Evolutionary conservation across 2,888 invertebrate species (phyloP), one percentile per base, ranked within the genome.

Genomic region (Drepana falcataria): DNA sequence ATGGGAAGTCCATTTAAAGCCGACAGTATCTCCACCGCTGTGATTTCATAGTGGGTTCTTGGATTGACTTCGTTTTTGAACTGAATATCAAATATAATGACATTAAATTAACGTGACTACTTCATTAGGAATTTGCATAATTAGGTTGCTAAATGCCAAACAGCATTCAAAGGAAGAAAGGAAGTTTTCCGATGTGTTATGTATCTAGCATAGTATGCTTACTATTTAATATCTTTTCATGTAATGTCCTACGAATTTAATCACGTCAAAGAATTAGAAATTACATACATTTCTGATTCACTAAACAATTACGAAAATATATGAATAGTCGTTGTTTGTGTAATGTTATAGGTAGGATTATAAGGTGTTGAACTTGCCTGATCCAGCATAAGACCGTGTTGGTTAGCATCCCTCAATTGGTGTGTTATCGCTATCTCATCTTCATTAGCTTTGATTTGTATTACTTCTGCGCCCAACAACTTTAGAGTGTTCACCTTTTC

Each of bases 21-120:
- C 59, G 94, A 92, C 49, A 97, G 87, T 66, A 99, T 98, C 91
- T 99, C 99, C 60, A 94, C 94, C 0, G 94, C 98, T 1, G 99
- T 99, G 49, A 94, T 94, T 73, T 99, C 98, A 78, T 97, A 99
- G 83, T 99, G 99, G 3, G 97, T 96, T 66, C 97, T 79, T 0
- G 99, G 98, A 88, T 99, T 99, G 53, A 96, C 95, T 34, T 95
- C 87, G 87, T 98, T 98, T 4, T 95, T 93, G 80, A 98, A 98
- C 95, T 98, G 71, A 56, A 66, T 59, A 59, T 2, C 21, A 47
- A 47, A 37, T 35, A 48, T 21, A 21, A 21, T 21, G 21, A 21
- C 21, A 21, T 21, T 21, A 21, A 21, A 21, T 55, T 33, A 47
- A 34, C 35, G 47, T 81, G 68, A 53, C 37, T 55, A 58, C 57